Base-by-base conservation (phyloP, 1,140 invertebrate genomes). In the Plectrocnemia conspersa region DNA sequence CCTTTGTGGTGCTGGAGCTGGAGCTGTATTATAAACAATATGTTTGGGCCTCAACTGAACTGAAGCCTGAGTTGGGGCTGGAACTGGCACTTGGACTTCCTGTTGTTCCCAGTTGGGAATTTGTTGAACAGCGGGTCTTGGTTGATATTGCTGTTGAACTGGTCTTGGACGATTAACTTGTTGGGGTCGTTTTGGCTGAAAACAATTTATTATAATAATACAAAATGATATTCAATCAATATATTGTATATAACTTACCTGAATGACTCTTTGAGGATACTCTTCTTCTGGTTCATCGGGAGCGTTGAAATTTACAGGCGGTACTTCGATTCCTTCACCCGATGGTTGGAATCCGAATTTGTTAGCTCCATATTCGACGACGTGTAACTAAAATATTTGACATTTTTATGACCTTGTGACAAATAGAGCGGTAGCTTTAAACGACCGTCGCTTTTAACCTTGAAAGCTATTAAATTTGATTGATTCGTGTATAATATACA, bases 331-430 rank as follows among this genome's bases (percentile, higher is more conserved):
- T 22, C 87, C 88, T 63, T 90, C 87, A n/a, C 88, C 88, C 2
- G 83, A 77, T 0, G 88, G 89, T 65, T 89, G 86, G 78, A 91
- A 93, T 3, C 90, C 90, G 59, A 83, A 86, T 64, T 87, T 86
- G 65, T 89, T 89, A 16, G 90, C 89, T 13, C 89, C 89, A 67
- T 93, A 93, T 65, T 93, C 89, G 7, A 93, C 85, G 1, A 89
- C 84, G 10, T 88, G 79, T 1, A 91, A 79, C 71, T 79, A 65
- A 56, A 59, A 61, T 15, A 50, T 15, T 29, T 9, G n/a, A n/a
- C n/a, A 3, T 24, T n/a, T 15, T 13, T 46, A 19, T 27, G 7
- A 46, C 19, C 16, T 15, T 16, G n/a, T 19, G 24, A 19, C 9
- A 42, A 19, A 7, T 7, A 11, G 13, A 19, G 6, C 10, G 6